Base-by-base conservation (phyloP, 2,888 invertebrate genomes). In the Celastrina argiolus region DNA sequence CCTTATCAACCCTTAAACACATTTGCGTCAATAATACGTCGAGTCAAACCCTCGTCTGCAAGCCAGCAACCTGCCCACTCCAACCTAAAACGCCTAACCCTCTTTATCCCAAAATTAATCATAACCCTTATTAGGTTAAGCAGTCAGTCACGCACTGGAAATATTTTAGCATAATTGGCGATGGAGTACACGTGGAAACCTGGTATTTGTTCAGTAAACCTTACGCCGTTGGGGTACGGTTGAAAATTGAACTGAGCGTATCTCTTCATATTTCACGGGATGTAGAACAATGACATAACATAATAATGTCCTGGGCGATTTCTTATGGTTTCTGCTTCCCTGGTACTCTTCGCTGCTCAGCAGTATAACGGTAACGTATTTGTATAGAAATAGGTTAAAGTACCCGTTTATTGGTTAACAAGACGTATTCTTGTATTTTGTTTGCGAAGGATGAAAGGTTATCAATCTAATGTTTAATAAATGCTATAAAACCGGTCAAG, bases 91-190 rank as follows among this genome's bases (percentile, higher is more conserved):
- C 18, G 31, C 31, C 59, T 34, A 31, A 59, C 59, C 59, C 59
- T 59, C 34, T 58, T 58, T 58, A 59, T 16, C 10, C 59, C 59
- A 59, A 31, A 59, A 59, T 59, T 59, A 59, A 59, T 59, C 59
- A 59, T 59, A 34, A 31, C 31, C 59, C 59, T 18, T 59, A 59
- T 58, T 58, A 58, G 58, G 58, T 10, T 34, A 58, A 58, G 56
- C 58, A 58, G 59, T 59, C 59, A 31, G 59, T 59, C 59, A 59
- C 31, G 59, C 31, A 34, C 34, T 34, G 16, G 34, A 59, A 16
- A 59, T 59, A 34, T 59, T 59, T 59, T 59, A 59, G 59, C 59
- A 59, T 59, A 59, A 34, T 59, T 59, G 59, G 22, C 22, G 51
- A 10, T 59, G 16, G 16, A 10, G 16, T 58, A 58, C 39, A 51